Evolutionary conservation across 2,888 invertebrate species (phyloP), one percentile per base, ranked within the genome.

Genomic region (Scrobipalpa costella): DNA sequence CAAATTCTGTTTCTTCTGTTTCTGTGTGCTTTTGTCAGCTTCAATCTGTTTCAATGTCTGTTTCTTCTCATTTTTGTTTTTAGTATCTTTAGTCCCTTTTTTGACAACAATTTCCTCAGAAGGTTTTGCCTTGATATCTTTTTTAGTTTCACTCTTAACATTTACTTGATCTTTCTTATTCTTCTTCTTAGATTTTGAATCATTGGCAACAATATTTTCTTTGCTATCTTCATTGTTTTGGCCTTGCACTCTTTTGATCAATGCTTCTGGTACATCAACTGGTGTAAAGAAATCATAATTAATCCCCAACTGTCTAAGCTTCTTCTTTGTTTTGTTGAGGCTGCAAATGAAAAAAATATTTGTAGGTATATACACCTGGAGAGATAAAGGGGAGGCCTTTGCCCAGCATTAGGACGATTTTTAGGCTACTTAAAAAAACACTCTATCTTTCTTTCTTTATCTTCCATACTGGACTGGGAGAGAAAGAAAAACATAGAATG

Each of bases 251-350:
- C 60, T 62, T 27, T 71, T 66, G 33, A 70, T 38, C 58, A 90
- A 70, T 27, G 63, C 75, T 70, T 84, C 82, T 34, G 92, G 92
- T 44, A 92, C 75, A 75, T 92, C 92, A 34, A 90, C 87, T 61
- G 93, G 92, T 69, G 79, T 76, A 64, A 93, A 89, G 66, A 91
- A 88, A 63, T 90, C 86, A 76, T 92, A 93, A 67, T 92, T 82
- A 65, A 94, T 92, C 0, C 93, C 93, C 15, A 92, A 64, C 59
- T 83, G 83, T 66, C 79, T 81, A 11, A 94, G 76, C 70, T 85
- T 92, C 65, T 85, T 78, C 69, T 92, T 85, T 62, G 87, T 91
- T 71, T 86, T 90, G 3, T 80, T 77, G 17, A 93, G 71, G 63
- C 91, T 92, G 77, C 17, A 85, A 84, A 50, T 63, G 17, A 6